Evolutionary conservation across 37 sponge, comb jelly and placozoan genomes (phyloP), one percentile per base, ranked within the genome.

Genomic region (Spongilla lacustris): DNA sequence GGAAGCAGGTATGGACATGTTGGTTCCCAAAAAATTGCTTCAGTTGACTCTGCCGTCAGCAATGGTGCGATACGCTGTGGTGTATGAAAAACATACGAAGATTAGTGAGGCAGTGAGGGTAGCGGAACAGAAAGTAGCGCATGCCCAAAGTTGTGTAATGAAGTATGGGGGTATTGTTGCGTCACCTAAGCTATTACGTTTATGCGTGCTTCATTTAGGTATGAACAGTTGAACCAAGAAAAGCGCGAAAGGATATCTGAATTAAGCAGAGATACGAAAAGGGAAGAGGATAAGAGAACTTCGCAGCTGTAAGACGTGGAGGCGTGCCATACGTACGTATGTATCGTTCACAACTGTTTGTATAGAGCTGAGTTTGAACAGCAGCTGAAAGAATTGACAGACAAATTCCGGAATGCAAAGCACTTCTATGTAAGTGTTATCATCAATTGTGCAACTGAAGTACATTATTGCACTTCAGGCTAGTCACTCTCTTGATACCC

Each of bases 111-210:
- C 81, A 2, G 29, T 87, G 67, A 81, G 67, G 36, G 26, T 87
- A 41, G 83, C 66, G 21, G 88, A 87, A 66, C 74, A 68, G 75
- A 81, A 81, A 24, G 80, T 78, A 31, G 80, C 79, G 58, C 80
- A 86, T 27, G 79, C 81, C 3, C 86, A 86, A 27, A 72, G 35
- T 31, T 72, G 79, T 80, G 80, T 79, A 21, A 14, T 80, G 72
- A 86, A 38, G 86, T 86, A 79, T n/a, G n/a, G n/a, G n/a, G 67
- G 36, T 25, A 5, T 69, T 35, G 17, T 76, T 36, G 17, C 25
- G 25, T 31, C 48, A 26, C 30, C 25, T 26, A 10, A 22, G 36
- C 36, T 76, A 31, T 35, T 12, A 12, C 25, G 21, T 1, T 31
- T 31, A 33, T 35, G 23, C 6, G 4, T 33, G 3, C 10, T 23